Conservation (phyloP, 2,797 vertebrate species). For the Bradypus variegatus region DNA sequence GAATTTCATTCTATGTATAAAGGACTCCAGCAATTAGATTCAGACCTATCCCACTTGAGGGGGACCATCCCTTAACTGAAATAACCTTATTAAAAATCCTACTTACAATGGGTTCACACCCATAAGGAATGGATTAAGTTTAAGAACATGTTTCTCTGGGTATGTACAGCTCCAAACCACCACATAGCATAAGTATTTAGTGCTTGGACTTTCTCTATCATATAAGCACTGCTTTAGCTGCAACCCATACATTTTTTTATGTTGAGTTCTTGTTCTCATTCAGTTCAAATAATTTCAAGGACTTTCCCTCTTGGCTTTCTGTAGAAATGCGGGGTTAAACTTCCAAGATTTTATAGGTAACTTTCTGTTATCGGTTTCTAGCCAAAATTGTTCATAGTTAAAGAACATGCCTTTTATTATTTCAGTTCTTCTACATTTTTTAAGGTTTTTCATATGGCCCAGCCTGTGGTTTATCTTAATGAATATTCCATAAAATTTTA, state of each 20-base stretch:
- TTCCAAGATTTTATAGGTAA: background rate
- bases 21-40: too few species aligned
- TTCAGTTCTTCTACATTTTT: background rate
- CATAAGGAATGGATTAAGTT: too few species aligned
- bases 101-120: too few species aligned
- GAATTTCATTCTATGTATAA: too few species aligned
- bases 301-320: background rate
- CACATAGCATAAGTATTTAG: too few species aligned
- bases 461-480: background rate
- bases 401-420: background rate
- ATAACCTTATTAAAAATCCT: too few species aligned
- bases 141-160: too few species aligned
- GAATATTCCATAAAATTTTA: background rate
- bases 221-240: background rate
- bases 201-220: background rate
- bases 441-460: background rate
- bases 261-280: background rate
- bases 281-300: background rate
- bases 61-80: too few species aligned
- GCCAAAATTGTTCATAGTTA: background rate
- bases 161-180: too few species aligned
- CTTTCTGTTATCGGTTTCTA: background rate
- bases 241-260: background rate
- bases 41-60: too few species aligned
- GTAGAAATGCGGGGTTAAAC: background rate